Evolutionary conservation across 2,888 invertebrate species (phyloP).

Genomic region (Rhogogaster chlorosoma): DNA sequence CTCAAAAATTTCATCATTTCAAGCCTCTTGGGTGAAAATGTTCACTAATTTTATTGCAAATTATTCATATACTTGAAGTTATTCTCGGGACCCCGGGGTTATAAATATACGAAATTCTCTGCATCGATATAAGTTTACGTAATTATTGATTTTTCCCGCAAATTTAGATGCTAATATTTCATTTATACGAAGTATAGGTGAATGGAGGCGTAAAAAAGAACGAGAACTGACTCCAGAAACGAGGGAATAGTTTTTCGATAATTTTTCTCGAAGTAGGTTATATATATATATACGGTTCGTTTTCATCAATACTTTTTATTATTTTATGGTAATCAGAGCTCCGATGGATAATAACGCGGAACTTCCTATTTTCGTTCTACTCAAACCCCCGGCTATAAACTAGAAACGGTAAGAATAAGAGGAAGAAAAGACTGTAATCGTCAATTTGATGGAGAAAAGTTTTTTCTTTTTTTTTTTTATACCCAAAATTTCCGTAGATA

Average conservation of each 20-base stretch:
- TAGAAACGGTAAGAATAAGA: background rate
- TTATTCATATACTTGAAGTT: too few relatives aligned
- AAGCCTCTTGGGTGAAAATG: too few relatives aligned
- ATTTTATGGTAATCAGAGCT: background rate
- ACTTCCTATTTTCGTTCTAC: background rate
- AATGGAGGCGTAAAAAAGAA: background rate
- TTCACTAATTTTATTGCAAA: background rate
- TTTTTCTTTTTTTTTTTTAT: too few relatives aligned
- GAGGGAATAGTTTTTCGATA: background rate
- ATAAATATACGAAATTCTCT: background rate
- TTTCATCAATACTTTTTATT: conserved; percentile 10
- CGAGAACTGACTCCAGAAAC: background rate
- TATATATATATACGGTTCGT: background rate
- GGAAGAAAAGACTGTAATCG: background rate
- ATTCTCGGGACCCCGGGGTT: background rate
- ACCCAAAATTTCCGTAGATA: background rate
- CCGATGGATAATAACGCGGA: background rate
- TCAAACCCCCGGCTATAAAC: background rate
- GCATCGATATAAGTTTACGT: background rate
- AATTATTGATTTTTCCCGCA: background rate
- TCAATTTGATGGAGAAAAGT: background rate
- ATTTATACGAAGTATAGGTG: background rate
- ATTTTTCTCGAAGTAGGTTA: background rate
- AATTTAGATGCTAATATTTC: background rate
- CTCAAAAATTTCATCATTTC: background rate